Percentiles rank a stretch among this genome's conserved stretches.
Conservation (phyloP, 2,888 invertebrate genomes). For the Scotopteryx bipunctaria region DNA sequence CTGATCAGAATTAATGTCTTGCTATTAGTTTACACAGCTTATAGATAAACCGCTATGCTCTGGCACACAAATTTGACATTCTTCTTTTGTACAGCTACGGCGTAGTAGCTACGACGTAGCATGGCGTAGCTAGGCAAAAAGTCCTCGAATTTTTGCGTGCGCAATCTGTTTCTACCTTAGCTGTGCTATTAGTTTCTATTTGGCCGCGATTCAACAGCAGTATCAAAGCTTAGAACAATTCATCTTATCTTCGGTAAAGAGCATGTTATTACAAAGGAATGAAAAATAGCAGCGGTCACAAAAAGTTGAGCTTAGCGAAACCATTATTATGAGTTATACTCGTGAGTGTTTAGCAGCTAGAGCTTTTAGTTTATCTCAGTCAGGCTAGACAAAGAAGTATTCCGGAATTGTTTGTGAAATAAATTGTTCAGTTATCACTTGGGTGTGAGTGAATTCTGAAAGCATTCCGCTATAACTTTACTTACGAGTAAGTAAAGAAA, state of each 20-base stretch:
- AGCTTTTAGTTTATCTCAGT: slow-evolving; percentile 24
- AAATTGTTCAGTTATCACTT: not conserved
- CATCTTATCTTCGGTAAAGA: slow-evolving; percentile 31
- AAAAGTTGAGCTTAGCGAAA: slow-evolving; percentile 32
- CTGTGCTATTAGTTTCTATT: slow-evolving; percentile 14
- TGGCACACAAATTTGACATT: too few relatives aligned
- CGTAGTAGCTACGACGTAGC: slow-evolving; percentile 2
- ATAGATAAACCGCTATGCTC: slow-evolving; percentile 1
- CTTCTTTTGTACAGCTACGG: not conserved
- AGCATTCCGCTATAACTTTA: too few relatives aligned
- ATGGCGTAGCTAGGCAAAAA: too few relatives aligned
- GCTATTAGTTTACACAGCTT: slow-evolving; percentile 22
- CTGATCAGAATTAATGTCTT: slow-evolving; percentile 36
- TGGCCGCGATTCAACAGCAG: slow-evolving; percentile 24
- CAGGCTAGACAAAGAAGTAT: slow-evolving; percentile 5
- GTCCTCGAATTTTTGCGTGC: too few relatives aligned
- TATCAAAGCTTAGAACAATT: slow-evolving; percentile 25
- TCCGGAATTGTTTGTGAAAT: slow-evolving; percentile 4
- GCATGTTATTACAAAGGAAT: slow-evolving; percentile 33
- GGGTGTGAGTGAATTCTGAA: not conserved
- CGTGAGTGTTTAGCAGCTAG: slow-evolving; percentile 19
- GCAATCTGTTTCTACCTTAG: not conserved
- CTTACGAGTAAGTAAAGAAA: too few relatives aligned
- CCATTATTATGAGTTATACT: slow-evolving; percentile 36
- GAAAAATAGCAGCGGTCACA: slow-evolving; percentile 31